Base-by-base conservation (phyloP, 2,888 invertebrate genomes). In the Argyra leucocephala region DNA sequence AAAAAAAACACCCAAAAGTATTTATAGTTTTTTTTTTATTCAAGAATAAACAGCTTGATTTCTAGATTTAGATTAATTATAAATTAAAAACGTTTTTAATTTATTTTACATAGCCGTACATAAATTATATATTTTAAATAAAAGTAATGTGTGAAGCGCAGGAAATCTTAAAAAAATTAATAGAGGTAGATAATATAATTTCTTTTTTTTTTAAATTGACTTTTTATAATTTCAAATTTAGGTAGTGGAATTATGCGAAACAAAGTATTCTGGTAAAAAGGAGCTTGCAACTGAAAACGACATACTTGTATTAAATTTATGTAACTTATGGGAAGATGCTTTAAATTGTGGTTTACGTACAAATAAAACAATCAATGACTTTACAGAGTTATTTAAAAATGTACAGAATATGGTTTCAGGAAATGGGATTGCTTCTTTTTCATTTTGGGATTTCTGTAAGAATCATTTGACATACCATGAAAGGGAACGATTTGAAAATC, bases 241-340 rank as follows among this genome's bases (percentile, higher is more conserved):
- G 65, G 71, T 70, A 60, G 75, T 77, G 36, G 74, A 73, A 63
- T 71, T 73, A 31, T 94, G 94, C 76, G 93, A 92, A 75, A 86
- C 84, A 70, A 83, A 91, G 66, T 96, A 91, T 82, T 92, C 92
- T 70, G 93, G 92, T 6, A 88, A 90, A 78, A 88, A 90, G 63
- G 93, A 95, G 78, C 80, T 96, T 66, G 96, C 96, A 1, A 93
- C 95, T 18, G 96, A 96, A 79, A 87, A 88, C 73, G 93, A 96
- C 76, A 73, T 74, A 21, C 66, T 68, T 48, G 74, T 78, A n/a
- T 70, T 69, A 22, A 81, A 85, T 70, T 78, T 91, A 63, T 90
- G 90, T 79, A 83, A 87, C 66, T 85, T 87, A 67, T 85, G 92
- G 81, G 93, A 93, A 77, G 84, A 86, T 71, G 87, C 88, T 3